A percentile compares a stretch with the other conserved stretches of the same genome.
These are phyloP conservation scores for Romanogobio albipinnatus DNA, from an alignment of 2,113 vertebrate genomes.

Conservation along the genomic window DNA sequence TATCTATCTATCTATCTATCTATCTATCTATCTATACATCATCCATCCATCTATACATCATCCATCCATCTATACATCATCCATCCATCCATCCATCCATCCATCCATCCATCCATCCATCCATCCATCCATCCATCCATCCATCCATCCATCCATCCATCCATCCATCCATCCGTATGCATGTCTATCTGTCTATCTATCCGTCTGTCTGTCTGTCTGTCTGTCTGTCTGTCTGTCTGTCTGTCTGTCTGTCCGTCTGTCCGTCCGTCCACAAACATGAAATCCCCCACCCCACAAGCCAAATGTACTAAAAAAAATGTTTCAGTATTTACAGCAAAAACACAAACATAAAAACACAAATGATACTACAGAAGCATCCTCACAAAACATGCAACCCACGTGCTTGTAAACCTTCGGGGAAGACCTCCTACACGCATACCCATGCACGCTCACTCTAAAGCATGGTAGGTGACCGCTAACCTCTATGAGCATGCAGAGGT, in stretches of 20 bases:
- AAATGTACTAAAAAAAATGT: background rate
- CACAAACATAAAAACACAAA: conserved; percentile 25
- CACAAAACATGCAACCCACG: conserved; percentile 30
- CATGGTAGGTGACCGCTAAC: conserved; percentile 18
- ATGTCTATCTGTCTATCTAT: no score
- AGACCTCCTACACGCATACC: conserved; percentile 32
- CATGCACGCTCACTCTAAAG: background rate
- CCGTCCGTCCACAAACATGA: no score
- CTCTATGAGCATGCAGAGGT: conserved; percentile 35
- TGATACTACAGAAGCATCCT: conserved; percentile 21
- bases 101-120: no score
- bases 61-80: background rate
- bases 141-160: no score
- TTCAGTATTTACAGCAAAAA: conserved; percentile 11
- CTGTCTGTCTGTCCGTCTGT: no score
- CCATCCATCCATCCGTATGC: no score
- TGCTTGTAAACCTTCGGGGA: conserved; percentile 31
- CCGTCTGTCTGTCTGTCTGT: no score
- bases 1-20: no score
- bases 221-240: no score
- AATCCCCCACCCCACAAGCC: background rate
- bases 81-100: no score
- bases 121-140: no score
- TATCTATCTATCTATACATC: background rate
- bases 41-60: background rate